A percentile compares a stretch with the other conserved stretches of the same genome.
Conservation (phyloP, 2,113 vertebrate species). For the Corythornis cristatus region DNA sequence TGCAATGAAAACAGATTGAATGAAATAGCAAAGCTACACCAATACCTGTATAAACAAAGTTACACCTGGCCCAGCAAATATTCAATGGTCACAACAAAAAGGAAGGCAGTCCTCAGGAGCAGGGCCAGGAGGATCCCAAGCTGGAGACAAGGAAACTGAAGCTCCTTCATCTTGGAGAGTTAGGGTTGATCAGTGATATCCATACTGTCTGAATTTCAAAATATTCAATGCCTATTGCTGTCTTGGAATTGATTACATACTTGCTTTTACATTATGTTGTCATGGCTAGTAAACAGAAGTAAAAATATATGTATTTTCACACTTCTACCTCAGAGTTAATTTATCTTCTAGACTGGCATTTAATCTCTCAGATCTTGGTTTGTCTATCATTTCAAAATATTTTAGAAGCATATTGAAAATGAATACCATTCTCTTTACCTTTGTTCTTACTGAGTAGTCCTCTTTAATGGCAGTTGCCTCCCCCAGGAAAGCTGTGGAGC, state of each 20-base stretch:
- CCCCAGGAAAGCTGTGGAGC: neutral
- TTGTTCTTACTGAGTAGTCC: neutral
- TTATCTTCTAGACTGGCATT: neutral
- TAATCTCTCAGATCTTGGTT: neutral
- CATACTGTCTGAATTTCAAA: neutral
- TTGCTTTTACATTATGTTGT: neutral
- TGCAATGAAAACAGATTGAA: neutral
- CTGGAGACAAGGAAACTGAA: neutral
- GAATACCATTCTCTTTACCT: neutral
- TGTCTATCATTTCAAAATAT: neutral
- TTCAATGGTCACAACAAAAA: neutral
- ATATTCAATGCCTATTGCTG: neutral
- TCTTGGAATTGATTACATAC: neutral
- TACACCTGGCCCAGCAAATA: neutral
- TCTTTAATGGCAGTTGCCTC: neutral
- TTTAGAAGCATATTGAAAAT: neutral
- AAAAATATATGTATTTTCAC: neutral
- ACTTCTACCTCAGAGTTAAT: neutral
- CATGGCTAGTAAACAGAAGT: neutral
- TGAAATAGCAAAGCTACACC: neutral
- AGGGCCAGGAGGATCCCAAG: too few species aligned
- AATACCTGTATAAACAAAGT: neutral
- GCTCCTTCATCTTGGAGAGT: neutral
- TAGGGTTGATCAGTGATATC: neutral
- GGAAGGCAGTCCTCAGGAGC: neutral